Base-by-base conservation (phyloP, 2,888 invertebrate species). In the Spodoptera littoralis region DNA sequence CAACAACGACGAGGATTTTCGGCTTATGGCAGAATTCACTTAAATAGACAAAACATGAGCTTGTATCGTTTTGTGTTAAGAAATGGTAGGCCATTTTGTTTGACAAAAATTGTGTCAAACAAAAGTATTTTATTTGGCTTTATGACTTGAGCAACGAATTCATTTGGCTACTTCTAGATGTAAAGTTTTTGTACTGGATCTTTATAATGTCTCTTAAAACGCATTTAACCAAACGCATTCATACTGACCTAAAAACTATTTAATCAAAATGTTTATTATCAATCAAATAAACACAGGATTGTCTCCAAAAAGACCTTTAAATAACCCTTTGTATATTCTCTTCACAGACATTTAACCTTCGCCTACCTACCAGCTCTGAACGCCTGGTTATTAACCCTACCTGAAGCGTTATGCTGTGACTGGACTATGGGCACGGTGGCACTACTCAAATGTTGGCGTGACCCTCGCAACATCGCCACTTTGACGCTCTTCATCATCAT, bases 371-470 rank as follows among this genome's bases (percentile, higher is more conserved):
- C 98, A 70, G 97, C 98, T 56, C 95, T 99, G 74, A 99, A 99
- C 93, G 95, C 97, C 59, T 98, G 98, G 98, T 95, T 99, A 75
- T 95, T 99, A 74, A 95, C 99, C 58, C 96, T 98, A 84, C 99
- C 99, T 2, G 97, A 97, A 78, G 96, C 97, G 79, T 95, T 99
- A 60, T 99, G 99, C 93, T 99, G 99, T 91, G 99, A 99, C 94
- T 99, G 99, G 99, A 99, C 99, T 50, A 99, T 99, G 99, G 99
- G 98, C 57, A 98, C 98, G 8, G 97, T 99, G 62, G 98, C 98
- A 0, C 91, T 99, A 60, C 95, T 99, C 51, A 96, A 97, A 78
- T 96, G 97, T 44, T 95, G 98, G 87, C 85, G 95, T 5, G 99
- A 99, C 91, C 91, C 95, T 0, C 95, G 99, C 47, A 99, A 99